phyloP scores from a whole-genome alignment of 1,140 invertebrate species.

The Hetaerina americana region DNA sequence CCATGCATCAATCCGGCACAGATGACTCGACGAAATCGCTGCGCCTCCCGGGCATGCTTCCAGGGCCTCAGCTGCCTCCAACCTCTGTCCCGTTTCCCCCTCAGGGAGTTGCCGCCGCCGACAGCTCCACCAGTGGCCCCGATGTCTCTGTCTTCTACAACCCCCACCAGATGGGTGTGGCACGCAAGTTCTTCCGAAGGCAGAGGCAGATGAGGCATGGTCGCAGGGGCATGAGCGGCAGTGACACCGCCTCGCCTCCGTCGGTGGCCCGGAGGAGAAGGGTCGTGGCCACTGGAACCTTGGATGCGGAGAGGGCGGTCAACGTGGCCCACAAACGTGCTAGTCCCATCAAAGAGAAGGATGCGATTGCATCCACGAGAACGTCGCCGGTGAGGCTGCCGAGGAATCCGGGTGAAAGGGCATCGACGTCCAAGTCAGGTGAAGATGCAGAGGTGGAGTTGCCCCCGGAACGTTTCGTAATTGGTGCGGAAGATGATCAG shows the following conservation, averaged over 20 bases:
- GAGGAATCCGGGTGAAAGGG: background rate
- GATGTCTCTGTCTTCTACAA: constrained; percentile 62
- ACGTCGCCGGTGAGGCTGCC: background rate
- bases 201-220: constrained; percentile 35
- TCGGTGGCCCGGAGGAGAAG: background rate
- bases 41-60: constrained; percentile 16
- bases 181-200: constrained; percentile 82
- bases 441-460: background rate
- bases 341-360: background rate
- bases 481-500: background rate
- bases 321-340: background rate
- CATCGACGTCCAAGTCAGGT: background rate
- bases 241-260: background rate
- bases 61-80: background rate
- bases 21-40: constrained; percentile 21
- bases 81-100: background rate
- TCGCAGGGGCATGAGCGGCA: background rate
- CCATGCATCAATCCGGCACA: constrained; percentile 24
- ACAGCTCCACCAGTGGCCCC: background rate
- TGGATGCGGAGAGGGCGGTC: background rate
- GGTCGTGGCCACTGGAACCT: background rate
- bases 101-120: background rate
- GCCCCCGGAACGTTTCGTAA: background rate
- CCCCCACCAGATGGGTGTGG: constrained; percentile 81
- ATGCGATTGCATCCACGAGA: background rate